Evolutionary conservation across 2,113 vertebrate genomes (phyloP), one percentile per base, ranked within the genome.

Genomic region (Prionailurus bengalensis): DNA sequence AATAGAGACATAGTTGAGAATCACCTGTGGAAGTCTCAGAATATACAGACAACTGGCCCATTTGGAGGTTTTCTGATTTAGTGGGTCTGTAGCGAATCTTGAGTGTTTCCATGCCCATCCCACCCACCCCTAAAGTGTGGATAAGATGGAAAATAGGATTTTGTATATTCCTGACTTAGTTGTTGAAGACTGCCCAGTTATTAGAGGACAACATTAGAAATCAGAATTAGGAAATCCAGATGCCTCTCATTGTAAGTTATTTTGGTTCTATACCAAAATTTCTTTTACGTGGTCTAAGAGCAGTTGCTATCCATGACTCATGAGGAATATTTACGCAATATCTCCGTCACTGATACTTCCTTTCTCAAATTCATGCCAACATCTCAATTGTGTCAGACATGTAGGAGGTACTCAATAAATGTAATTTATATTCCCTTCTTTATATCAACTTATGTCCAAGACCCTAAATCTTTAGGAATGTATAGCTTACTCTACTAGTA

Each of bases 381-480:
- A 88, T 79, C 42, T 88, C 82, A 66, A 13, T 48, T 39, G 7
- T 63, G 33, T 66, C 63, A 55, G 16, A 8, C 25, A 74, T 55
- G 4, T n/a, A 74, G 39, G 61, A 70, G 31, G 3, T 39, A 21
- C 53, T 89, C n/a, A 48, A 1, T 79, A 73, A 83, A 51, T 71
- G 51, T 27, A 76, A 82, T 39, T 83, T 91, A 31, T 29, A 86
- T 84, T 93, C 39, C 17, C 25, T 76, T 86, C 4, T n/a, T 39
- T 83, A 6, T 45, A 36, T 85, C 14, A 78, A 39, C 84, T 51
- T 86, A 58, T 76, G 27, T 45, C 85, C 61, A 70, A 95, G 31
- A n/a, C 63, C 58, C 87, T 80, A 96, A 61, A n/a, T n/a, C 61
- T 80, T 96, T 74, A 89, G 61, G 14, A 91, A 84, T 29, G 17